Evolutionary conservation across 1,140 invertebrate genomes (phyloP), one percentile per base, ranked within the genome.

Genomic region (Chlorops oryzae): DNA sequence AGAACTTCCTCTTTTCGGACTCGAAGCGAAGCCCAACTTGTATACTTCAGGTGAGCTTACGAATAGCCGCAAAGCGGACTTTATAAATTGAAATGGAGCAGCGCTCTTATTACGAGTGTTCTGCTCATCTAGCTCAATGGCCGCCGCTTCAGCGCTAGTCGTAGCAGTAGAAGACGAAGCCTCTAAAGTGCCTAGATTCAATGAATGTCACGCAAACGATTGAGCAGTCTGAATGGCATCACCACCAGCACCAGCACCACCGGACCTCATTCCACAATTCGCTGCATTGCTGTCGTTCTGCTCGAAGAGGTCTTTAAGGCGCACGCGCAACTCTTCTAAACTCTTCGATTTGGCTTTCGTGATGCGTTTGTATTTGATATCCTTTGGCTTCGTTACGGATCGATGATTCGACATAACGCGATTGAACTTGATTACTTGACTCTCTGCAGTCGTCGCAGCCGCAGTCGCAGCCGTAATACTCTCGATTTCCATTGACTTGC

Each of bases 281-380:
- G 20, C n/a, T 20, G 35, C 45, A 1, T 28, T 38, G 12, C 17
- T 35, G 15, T 27, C 28, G 6, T 85, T 85, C 50, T 87, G 86
- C 50, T 89, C 87, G 2, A 89, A 86, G 81, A 87, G 88, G 65
- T 87, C 88, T 76, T 85, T 87, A 61, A 92, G 74, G 50, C 86
- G 78, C 0, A 88, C 89, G 5, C 88, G 73, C 37, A 92, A 65
- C 59, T 92, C 89, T 61, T 92, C 89, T 40, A 92, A 73, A 61
- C 87, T 90, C 74, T 90, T 90, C 21, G 88, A 90, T 70, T 91
- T 91, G 3, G 88, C 88, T 66, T 91, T 90, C 64, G 90, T 91
- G 70, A 91, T 91, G 56, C 88, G 80, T 66, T 90, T 90, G 74
- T 90, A 91, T 72, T 91, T 91, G 5, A 91, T 87, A 63, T 92